Percentiles rank a stretch among this genome's conserved stretches.
These are phyloP conservation scores for Nansenia antarctica DNA, from an alignment of 2,113 vertebrate genomes.

Conservation along the genomic window DNA sequence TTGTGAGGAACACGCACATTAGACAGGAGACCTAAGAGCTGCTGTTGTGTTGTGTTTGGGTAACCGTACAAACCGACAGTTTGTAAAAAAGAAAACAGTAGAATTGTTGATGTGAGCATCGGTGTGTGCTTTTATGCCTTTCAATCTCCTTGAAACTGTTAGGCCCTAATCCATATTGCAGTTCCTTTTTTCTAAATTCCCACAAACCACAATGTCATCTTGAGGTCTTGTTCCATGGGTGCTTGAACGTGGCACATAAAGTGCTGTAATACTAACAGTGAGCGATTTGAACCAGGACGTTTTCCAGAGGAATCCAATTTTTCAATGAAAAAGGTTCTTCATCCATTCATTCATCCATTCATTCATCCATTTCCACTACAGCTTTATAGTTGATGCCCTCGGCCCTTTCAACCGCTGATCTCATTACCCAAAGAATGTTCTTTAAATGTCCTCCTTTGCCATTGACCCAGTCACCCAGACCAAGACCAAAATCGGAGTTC, in stretches of 20 bases:
- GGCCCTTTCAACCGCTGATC: neutral
- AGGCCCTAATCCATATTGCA: neutral
- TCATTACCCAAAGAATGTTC: neutral
- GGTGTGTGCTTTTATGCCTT: neutral
- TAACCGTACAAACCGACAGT: too few species aligned
- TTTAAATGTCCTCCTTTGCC: neutral
- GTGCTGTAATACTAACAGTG: neutral
- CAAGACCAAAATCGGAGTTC: too few species aligned
- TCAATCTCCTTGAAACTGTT: neutral
- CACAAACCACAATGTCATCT: neutral
- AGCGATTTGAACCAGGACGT: neutral
- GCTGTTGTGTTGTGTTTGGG: too few species aligned
- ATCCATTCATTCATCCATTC: neutral
- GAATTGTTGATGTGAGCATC: neutral
- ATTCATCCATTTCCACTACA: neutral
- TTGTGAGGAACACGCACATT: neutral
- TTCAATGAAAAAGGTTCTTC: neutral
- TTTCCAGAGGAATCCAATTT: neutral
- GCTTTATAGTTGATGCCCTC: neutral
- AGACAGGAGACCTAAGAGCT: neutral
- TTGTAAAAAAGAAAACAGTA: neutral
- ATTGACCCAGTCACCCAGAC: neutral
- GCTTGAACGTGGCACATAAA: neutral
- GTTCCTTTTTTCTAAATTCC: neutral
- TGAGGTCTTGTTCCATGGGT: neutral